Evolutionary conservation across 2,113 vertebrate genomes (phyloP).

Genomic region (Centropristis striata): DNA sequence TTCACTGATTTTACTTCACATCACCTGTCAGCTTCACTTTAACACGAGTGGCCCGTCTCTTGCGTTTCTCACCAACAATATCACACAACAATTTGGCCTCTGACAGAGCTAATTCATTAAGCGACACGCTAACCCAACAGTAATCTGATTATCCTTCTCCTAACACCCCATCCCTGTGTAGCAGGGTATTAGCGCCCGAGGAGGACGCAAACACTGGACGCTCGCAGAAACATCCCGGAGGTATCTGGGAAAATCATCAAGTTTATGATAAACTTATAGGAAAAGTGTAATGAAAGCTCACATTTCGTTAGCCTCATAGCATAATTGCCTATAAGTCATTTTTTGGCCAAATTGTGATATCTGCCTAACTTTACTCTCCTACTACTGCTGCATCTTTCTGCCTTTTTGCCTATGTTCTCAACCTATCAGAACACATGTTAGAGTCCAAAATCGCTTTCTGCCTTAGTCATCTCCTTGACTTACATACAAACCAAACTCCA

Average conservation of each 20-base stretch:
- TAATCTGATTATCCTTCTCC: slow-evolving; percentile 67
- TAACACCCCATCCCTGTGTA: slow-evolving; percentile 37
- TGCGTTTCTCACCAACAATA: slow-evolving; percentile 23
- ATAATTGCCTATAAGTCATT: no score
- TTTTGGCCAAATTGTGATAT: no score
- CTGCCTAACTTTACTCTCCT: no score
- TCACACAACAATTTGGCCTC: slow-evolving; percentile 53
- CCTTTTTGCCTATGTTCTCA: no score
- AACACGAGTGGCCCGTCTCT: background rate
- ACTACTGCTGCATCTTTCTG: no score
- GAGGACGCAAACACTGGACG: background rate
- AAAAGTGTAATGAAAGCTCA: no score
- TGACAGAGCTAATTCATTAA: slow-evolving; percentile 61
- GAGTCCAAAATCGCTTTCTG: no score
- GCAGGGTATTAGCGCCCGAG: background rate
- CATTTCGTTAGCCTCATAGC: no score
- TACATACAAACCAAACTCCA: no score
- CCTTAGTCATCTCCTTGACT: no score
- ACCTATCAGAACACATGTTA: no score
- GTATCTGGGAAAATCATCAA: background rate
- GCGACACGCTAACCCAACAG: slow-evolving; percentile 34
- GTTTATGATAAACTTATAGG: background rate
- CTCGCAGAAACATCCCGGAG: background rate
- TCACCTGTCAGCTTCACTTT: slow-evolving; percentile 38
- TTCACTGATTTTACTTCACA: background rate